phyloP scores from a whole-genome alignment of 1,140 invertebrate species.

The Penaeus indicus region DNA sequence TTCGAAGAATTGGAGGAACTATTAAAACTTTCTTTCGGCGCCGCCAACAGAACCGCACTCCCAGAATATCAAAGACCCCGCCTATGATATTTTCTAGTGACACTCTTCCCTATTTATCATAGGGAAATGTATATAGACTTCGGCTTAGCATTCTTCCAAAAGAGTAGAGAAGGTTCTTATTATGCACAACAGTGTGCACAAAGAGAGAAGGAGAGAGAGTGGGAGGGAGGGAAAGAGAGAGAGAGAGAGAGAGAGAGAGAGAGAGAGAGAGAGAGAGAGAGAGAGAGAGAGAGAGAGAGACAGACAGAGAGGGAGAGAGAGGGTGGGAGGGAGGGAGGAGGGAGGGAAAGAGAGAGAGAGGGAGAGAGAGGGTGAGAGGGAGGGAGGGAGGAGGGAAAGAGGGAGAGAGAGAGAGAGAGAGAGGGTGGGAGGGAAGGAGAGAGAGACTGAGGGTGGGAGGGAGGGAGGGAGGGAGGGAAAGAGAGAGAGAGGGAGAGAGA shows the following conservation, averaged over 20 bases:
- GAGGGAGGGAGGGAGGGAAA: background rate
- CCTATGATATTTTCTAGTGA: no score
- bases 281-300: background rate
- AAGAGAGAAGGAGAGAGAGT: background rate
- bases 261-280: background rate
- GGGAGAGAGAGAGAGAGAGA: background rate
- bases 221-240: background rate
- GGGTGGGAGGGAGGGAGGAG: background rate
- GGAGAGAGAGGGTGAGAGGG: background rate
- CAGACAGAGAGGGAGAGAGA: background rate
- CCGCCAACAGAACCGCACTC: no score
- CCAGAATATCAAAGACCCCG: no score
- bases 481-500: background rate
- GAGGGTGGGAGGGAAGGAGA: background rate
- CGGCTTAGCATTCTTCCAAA: no score
- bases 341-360: background rate
- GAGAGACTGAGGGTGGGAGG: background rate
- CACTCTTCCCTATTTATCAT: no score
- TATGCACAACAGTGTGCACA: background rate
- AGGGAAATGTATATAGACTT: no score
- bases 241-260: slow-evolving; percentile 6
- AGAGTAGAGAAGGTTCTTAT: no score
- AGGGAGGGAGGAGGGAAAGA: background rate
- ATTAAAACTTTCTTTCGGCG: no score
- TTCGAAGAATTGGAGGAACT: no score